Base-by-base conservation (phyloP, 2,888 invertebrate species). In the Uloborus plumipes region DNA sequence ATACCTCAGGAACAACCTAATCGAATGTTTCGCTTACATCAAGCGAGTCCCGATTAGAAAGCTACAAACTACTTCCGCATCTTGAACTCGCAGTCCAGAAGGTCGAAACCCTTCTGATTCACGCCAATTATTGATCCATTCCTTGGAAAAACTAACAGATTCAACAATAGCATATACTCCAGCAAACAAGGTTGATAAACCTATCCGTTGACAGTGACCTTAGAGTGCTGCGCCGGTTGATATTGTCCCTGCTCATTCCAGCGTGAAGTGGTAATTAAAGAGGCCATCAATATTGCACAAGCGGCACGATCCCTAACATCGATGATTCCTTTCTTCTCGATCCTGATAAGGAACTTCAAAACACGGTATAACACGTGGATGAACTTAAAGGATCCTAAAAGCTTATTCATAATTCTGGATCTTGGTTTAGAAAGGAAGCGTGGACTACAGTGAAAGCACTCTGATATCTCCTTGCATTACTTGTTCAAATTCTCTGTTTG, bases 231-330 rank as follows among this genome's bases (percentile, higher is more conserved):
- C 70, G 20, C 31, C 50, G 53, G 11, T 31, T 49, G 13, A 39
- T 75, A 75, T 75, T 75, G 75, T 75, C 49, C 51, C 51, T 49
- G 20, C 1, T 49, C 75, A 75, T 31, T 66, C 61, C 50, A 51
- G 67, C 75, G 39, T 75, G 50, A 26, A 61, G 20, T 39, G 26
- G 20, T 67, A 75, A 75, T 75, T 67, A 75, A 66, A 75, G n/a
- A 55, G 39, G 49, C 22, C 22, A 58, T 64, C 18, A 74, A 39
- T n/a, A 39, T 39, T 39, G 26, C 3, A 20, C n/a, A 49, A 65
- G 31, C 49, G 22, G 16, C 55, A 20, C 47, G 18, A 47, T 64
- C n/a, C n/a, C 11, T 49, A 39, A 64, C 39, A 47, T n/a, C n/a
- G 16, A n/a, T 47, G 7, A 14, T 3, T 18, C 18, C 13, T 64